Conservation (phyloP, 1,140 invertebrate genomes). For the Onthophagus taurus region DNA sequence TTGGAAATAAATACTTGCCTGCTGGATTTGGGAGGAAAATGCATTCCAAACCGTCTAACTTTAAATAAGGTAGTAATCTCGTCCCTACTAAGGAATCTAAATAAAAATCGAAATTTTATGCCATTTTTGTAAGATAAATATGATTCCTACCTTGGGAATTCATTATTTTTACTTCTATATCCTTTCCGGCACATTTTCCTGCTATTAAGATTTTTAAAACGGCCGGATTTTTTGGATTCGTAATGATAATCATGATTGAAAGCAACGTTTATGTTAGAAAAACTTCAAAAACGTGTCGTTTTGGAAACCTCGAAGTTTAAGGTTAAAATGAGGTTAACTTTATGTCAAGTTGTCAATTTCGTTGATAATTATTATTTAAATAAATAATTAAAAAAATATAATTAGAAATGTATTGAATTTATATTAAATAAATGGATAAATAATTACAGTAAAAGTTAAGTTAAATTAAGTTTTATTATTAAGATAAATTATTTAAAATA, state of each 20-base stretch:
- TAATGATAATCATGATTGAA: slow-evolving; percentile 60
- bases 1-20: slow-evolving; percentile 43
- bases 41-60: slow-evolving; percentile 39
- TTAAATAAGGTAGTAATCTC: slow-evolving; percentile 42
- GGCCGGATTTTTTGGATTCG: slow-evolving; percentile 62
- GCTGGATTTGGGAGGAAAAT: slow-evolving; percentile 49
- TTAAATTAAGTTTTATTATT: too few species aligned
- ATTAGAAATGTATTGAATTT: too few species aligned
- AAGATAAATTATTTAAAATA: too few species aligned
- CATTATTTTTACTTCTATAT: slow-evolving; percentile 44
- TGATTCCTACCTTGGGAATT: slow-evolving; percentile 45
- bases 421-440: too few species aligned
- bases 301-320: slow-evolving; percentile 1
- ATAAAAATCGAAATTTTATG: slow-evolving; percentile 11
- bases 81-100: slow-evolving; percentile 25
- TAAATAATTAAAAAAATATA: too few species aligned
- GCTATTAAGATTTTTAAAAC: slow-evolving; percentile 59
- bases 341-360: neutral
- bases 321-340: neutral
- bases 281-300: neutral
- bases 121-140: slow-evolving; percentile 13
- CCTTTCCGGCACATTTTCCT: slow-evolving; percentile 48
- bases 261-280: too few species aligned
- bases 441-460: too few species aligned
- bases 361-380: neutral